Evolutionary conservation across 2,888 invertebrate genomes (phyloP).

Genomic region (Nephrotoma guestfalica): DNA sequence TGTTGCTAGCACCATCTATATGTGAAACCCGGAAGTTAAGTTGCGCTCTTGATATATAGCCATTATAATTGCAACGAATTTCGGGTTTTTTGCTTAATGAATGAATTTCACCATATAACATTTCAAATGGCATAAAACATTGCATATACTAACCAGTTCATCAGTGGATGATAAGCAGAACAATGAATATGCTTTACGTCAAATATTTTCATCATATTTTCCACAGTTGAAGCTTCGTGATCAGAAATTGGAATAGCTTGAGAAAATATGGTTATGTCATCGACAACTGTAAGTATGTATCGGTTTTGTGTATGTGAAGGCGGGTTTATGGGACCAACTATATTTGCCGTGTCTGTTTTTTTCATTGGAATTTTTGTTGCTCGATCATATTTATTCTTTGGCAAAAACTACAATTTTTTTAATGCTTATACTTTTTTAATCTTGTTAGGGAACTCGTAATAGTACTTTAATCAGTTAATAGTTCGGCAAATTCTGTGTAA

Average conservation of each 20-base stretch:
- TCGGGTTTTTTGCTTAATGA: too few species aligned
- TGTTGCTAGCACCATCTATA: too few species aligned
- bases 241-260: slow-evolving; percentile 11
- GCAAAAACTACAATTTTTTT: slow-evolving; percentile 19
- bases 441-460: slow-evolving; percentile 16
- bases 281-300: slow-evolving; percentile 23
- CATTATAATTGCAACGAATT: too few species aligned
- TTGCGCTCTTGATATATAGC: too few species aligned
- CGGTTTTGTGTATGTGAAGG: slow-evolving; percentile 18
- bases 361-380: slow-evolving; percentile 18
- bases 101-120: too few species aligned
- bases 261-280: slow-evolving; percentile 22
- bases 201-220: background rate
- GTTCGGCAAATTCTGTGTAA: slow-evolving; percentile 13
- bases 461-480: slow-evolving; percentile 9
- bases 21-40: too few species aligned
- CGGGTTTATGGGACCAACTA: slow-evolving; percentile 21
- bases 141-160: too few species aligned
- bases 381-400: slow-evolving; percentile 18
- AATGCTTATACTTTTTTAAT: slow-evolving; percentile 11
- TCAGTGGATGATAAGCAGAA: slow-evolving; percentile 19
- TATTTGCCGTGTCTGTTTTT: slow-evolving; percentile 18
- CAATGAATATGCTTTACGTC: slow-evolving; percentile 7
- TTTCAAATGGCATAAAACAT: too few species aligned
- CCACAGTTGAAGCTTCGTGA: slow-evolving; percentile 19